phyloP scores from a whole-genome alignment of 2,797 vertebrate species.

The Scolopax rusticola region DNA sequence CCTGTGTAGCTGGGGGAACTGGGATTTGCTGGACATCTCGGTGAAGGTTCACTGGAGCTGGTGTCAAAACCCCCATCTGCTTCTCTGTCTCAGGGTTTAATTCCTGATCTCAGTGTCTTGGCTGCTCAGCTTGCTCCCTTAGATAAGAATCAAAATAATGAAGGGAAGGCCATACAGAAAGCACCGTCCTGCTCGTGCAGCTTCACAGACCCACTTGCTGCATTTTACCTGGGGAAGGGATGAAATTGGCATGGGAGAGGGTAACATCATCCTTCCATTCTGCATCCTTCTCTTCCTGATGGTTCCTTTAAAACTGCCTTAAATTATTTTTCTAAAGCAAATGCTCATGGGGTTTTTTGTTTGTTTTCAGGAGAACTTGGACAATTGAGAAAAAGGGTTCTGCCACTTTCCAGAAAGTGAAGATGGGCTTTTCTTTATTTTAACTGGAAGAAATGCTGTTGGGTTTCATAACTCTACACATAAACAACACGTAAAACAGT shows the following conservation, averaged over 20 bases:
- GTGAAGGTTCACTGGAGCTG: background rate
- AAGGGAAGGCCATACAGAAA: background rate
- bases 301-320: background rate
- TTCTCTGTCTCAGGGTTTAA: background rate
- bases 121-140: background rate
- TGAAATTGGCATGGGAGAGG: rapidly evolving
- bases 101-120: background rate
- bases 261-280: background rate
- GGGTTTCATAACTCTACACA: background rate
- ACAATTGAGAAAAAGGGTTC: background rate
- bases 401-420: background rate
- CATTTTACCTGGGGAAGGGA: background rate
- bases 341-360: background rate
- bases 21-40: background rate
- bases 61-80: background rate
- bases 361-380: conserved; percentile 70
- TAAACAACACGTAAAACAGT: background rate
- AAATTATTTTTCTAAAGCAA: background rate
- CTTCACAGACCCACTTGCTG: background rate
- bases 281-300: background rate
- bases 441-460: background rate
- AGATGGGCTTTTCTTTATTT: background rate
- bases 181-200: background rate
- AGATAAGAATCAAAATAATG: background rate
- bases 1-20: rapidly evolving